phyloP scores from a whole-genome alignment of 2,113 vertebrate genomes.

The Anser cygnoides region DNA sequence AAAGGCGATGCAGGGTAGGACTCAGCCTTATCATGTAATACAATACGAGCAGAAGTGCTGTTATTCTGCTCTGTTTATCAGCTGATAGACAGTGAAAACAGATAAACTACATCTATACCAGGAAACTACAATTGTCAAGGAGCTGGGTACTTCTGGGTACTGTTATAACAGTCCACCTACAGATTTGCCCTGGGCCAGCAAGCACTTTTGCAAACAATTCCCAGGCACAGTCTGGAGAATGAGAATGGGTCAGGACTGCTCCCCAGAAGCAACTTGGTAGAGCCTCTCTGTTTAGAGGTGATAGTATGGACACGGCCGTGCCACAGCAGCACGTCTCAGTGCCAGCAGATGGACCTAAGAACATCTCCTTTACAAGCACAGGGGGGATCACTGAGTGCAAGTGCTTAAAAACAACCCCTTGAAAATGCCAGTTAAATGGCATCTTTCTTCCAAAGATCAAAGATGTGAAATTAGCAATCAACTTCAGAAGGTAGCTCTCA shows the following conservation, averaged over 20 bases:
- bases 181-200: background rate
- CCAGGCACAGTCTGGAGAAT: background rate
- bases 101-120: background rate
- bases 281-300: background rate
- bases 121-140: background rate
- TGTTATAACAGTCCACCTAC: background rate
- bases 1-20: background rate
- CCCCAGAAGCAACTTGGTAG: background rate
- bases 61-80: background rate
- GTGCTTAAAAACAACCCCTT: background rate
- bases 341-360: background rate
- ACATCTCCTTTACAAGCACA: background rate
- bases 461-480: background rate
- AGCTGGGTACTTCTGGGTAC: background rate
- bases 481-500: background rate
- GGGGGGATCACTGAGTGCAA: background rate
- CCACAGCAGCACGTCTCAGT: background rate
- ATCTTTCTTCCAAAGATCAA: background rate
- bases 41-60: background rate
- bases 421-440: background rate
- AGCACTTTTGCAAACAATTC: background rate
- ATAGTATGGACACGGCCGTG: fast-evolving
- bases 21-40: background rate
- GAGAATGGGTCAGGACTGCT: background rate
- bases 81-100: background rate